Evolutionary conservation across 2,797 vertebrate species (phyloP), one percentile per base, ranked within the genome.

Genomic region (Scolopax rusticola): DNA sequence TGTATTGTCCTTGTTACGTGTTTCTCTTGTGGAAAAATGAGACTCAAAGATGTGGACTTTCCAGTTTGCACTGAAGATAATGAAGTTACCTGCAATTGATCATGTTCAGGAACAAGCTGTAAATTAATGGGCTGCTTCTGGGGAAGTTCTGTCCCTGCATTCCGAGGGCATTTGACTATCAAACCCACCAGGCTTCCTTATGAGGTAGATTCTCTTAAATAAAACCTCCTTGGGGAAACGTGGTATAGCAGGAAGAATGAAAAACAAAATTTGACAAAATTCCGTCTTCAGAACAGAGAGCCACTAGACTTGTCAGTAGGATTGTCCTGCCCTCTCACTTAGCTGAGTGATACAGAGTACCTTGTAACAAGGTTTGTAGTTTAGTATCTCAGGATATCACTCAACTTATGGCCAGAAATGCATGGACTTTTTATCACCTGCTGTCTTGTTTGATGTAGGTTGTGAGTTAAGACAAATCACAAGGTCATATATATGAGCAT

Each of bases 231-330:
- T 54, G 15, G 11, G 20, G 32, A 61, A 7, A 4, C 7, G 5
- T 2, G 3, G 11, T 74, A 15, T 41, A 3, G 1, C 27, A 20
- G 27, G 47, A 93, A 76, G 8, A 91, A 27, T 0, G 0, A 68
- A 82, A 82, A 64, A 11, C 54, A 19, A 48, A 73, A 38, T 80
- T 69, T 68, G 8, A 6, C 11, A 41, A 24, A 28, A 8, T 47
- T 74, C 27, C 70, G 3, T 59, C 48, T 78, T 74, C n/a, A 56
- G 23, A 75, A 70, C 8, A 41, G 56, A 11, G 5, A 51, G 2
- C 7, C 13, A 33, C 33, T 1, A 59, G 7, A 43, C 6, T n/a
- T 53, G 30, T 40, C 12, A 60, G 16, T 12, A 54, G 24, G 7
- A 38, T 16, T 3, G 12, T 36, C 28, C 41, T 40, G 15, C 11